Evolutionary conservation across 1,140 invertebrate species (phyloP), one percentile per base, ranked within the genome.

Genomic region (Ganaspis sp.): DNA sequence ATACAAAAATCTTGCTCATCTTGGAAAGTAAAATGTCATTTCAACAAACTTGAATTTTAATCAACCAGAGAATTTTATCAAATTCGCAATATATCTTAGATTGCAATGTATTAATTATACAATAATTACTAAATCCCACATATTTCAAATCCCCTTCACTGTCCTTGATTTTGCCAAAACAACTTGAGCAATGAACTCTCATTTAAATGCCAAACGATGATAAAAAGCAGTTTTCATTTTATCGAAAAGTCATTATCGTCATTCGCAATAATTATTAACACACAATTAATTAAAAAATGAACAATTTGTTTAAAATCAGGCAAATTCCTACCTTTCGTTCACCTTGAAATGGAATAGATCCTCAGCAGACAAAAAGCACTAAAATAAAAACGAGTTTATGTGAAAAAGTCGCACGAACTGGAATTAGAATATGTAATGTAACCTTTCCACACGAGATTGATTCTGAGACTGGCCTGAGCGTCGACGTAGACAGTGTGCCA

Each of bases 141-240:
- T n/a, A 29, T 64, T 26, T 64, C 23, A 12, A 26, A 64, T 64
- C 21, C 58, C 58, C 58, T 64, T 64, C 58, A 64, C 58, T 64
- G 58, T 26, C 58, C 58, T 64, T 64, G 58, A 26, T 29, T n/a
- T 64, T 64, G 58, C 12, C 58, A 64, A 64, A 64, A 29, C 23
- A 26, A 64, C 29, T 64, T 64, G 26, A 64, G 58, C 23, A 64
- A 64, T 64, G 12, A n/a, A 64, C 26, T 64, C 58, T 64, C 23
- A 64, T n/a, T 64, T 64, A n/a, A 3, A 64, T 64, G 12, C 23
- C 58, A 64, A 15, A 15, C 23, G 11, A n/a, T 64, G 12, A 45
- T 49, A 49, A n/a, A 64, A 64, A 64, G 12, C 23, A 64, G 58
- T 34, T 64, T 64, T 8, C 12, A 64, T 26, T 64, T 64, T 11